Evolutionary conservation across 2,113 vertebrate genomes (phyloP), one percentile per base, ranked within the genome.

Genomic region (Falcunculus frontatus): DNA sequence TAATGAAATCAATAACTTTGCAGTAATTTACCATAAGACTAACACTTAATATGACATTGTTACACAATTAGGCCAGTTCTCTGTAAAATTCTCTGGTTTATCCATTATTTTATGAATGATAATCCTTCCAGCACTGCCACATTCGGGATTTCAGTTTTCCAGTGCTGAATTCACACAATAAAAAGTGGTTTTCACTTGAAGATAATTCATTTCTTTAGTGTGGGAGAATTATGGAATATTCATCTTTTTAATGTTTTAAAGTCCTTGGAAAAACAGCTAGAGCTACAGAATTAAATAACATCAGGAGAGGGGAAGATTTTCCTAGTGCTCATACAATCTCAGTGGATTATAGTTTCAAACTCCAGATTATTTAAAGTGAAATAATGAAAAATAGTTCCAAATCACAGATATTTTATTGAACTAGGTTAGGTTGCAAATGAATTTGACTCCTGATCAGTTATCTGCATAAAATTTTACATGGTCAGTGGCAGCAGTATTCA

Each of bases 151-250:
- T 96, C 56, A 75, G 53, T 68, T 92, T 72, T 79, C 26, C 11
- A 75, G 16, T 30, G 39, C 10, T 89, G 55, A 77, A n/a, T 20
- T 29, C 35, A 78, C 50, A 56, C 47, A 96, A 88, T 67, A 87
- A 77, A 92, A 95, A 76, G 53, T 67, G 30, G 4, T 63, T 95
- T 82, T 18, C 6, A 82, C 50, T 87, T 67, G 23, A 87, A 89
- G 35, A 81, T 19, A 95, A 93, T 95, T 81, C 76, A 87, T 91
- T 91, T 84, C 4, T 90, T 95, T 96, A 5, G 32, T 57, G 50
- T 42, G 25, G 30, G 7, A 78, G 57, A 62, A 67, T 22, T 56
- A 87, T 16, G 10, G 7, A 92, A 15, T 72, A 87, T 76, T 70
- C 37, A 64, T 94, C 16, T 81, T 73, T 29, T 27, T 82, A 89